Conservation (phyloP, 2,113 vertebrate species). For the Mola mola region DNA sequence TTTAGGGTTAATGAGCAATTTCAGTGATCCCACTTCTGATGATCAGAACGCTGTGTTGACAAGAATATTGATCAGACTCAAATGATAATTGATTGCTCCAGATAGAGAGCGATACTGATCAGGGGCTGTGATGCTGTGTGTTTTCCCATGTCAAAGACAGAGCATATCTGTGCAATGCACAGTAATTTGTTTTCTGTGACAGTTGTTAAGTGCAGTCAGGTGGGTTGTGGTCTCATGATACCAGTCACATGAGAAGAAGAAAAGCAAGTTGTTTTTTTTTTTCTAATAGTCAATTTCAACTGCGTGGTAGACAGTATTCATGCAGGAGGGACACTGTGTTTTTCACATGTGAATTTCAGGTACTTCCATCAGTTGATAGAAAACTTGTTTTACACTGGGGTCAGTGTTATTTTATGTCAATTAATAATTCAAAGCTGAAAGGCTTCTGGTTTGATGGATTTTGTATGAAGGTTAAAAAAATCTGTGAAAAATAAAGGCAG, state of each 20-base stretch:
- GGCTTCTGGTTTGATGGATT: conserved; percentile 30
- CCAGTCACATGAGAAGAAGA: conserved; percentile 35
- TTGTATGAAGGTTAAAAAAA: conserved; percentile 21
- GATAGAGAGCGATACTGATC: conserved; percentile 50
- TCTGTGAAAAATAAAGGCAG: conserved; percentile 29
- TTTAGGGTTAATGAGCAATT: conserved; percentile 61
- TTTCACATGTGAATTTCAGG: too few species aligned
- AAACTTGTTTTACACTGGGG: conserved; percentile 11
- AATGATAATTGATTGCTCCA: conserved; percentile 63
- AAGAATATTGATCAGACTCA: conserved; percentile 30
- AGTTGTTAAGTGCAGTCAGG: conserved; percentile 47
- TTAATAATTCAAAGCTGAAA: conserved; percentile 61
- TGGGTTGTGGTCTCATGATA: conserved; percentile 55
- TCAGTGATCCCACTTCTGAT: conserved; percentile 35
- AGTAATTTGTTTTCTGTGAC: conserved; percentile 59
- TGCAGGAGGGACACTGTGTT: not conserved
- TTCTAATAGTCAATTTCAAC: not conserved
- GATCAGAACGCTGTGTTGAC: conserved; percentile 56
- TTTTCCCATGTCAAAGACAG: not conserved
- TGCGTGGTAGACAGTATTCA: too few species aligned
- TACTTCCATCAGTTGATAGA: not conserved
- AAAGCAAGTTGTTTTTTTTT: conserved; percentile 13
- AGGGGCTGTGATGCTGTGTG: not conserved
- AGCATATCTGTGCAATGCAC: conserved; percentile 7
- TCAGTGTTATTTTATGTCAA: conserved; percentile 34